These are phyloP conservation scores for Zalophus californianus DNA, from an alignment of 2,797 vertebrate species.

Conservation along the genomic window DNA sequence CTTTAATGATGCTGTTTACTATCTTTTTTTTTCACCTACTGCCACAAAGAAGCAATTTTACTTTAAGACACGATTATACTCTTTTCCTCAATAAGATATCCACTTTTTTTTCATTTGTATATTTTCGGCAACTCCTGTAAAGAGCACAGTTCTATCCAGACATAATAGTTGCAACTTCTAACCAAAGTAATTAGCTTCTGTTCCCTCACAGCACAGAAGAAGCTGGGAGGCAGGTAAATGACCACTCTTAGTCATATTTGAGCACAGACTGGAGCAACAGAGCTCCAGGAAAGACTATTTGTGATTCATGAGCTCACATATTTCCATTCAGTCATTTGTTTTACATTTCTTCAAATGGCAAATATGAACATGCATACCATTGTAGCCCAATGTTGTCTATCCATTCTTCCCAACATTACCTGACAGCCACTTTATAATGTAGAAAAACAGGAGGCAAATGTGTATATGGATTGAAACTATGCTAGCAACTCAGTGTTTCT, in stretches of 20 bases:
- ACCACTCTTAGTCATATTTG: neutral
- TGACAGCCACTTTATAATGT: neutral
- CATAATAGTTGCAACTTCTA: neutral
- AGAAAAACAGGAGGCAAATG: neutral
- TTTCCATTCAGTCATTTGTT: neutral
- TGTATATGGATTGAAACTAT: neutral
- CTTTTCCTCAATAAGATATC: neutral
- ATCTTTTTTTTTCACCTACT: neutral
- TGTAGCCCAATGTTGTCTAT: neutral
- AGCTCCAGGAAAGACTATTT: neutral
- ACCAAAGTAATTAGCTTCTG: neutral
- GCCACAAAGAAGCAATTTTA: neutral
- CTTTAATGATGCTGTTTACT: neutral
- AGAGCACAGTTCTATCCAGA: neutral
- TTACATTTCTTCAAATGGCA: neutral
- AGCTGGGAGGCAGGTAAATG: neutral
- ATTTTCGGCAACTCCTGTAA: conserved; percentile 22
- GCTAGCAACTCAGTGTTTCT: neutral
- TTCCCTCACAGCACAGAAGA: neutral
- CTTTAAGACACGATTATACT: neutral
- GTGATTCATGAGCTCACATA: neutral
- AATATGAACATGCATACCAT: neutral
- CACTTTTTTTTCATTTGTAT: neutral
- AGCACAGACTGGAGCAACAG: neutral
- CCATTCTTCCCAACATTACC: neutral